Conservation (phyloP, 2,797 vertebrate species). For the Acridotheres tristis region DNA sequence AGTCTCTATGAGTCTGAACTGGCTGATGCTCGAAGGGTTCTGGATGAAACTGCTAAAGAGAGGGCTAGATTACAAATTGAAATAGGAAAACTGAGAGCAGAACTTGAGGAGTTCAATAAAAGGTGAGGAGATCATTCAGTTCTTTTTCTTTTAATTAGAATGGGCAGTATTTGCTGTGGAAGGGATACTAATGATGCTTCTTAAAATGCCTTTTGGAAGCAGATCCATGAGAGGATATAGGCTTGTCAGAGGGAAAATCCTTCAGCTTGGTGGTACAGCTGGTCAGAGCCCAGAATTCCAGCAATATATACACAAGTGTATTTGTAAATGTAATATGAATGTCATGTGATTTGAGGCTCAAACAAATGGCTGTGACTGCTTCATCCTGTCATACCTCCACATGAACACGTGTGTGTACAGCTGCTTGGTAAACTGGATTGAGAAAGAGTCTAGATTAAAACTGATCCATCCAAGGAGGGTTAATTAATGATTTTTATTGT, state of each 20-base stretch:
- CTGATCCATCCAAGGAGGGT: background rate
- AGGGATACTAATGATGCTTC: background rate
- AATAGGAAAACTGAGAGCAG: slow-evolving; percentile 87
- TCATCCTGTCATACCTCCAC: background rate
- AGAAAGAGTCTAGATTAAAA: background rate
- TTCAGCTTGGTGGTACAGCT: background rate
- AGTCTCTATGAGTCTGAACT: slow-evolving; percentile 91
- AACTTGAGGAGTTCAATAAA: slow-evolving; percentile 89
- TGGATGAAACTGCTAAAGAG: slow-evolving; percentile 94
- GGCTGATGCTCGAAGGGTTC: slow-evolving; percentile 89
- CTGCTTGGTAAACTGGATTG: background rate
- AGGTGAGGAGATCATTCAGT: slow-evolving; percentile 57
- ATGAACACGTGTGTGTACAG: fast-evolving
- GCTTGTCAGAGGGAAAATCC: background rate
- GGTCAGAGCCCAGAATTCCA: background rate
- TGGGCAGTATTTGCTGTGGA: background rate
- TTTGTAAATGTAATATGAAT: background rate
- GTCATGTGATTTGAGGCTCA: background rate
- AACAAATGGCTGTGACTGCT: background rate
- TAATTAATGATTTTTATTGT: background rate
- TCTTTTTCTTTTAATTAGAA: background rate
- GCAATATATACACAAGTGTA: background rate
- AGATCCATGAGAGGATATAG: background rate
- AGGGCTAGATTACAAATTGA: slow-evolving; percentile 93
- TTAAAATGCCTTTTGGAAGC: background rate